phyloP scores from a whole-genome alignment of 2,113 vertebrate genomes.

The Condylura cristata region DNA sequence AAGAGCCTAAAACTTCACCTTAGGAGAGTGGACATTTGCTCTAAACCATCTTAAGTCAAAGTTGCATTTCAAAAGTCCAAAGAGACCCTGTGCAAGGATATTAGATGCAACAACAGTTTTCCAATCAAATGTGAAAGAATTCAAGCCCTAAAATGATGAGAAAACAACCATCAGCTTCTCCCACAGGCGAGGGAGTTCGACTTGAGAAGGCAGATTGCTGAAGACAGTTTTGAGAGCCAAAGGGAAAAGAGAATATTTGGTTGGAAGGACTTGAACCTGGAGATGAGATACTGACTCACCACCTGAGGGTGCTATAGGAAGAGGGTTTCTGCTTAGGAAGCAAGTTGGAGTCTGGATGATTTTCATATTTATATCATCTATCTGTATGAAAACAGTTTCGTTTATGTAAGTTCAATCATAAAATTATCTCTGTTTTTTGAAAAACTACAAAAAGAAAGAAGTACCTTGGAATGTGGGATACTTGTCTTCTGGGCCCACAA shows the following conservation, averaged over 20 bases:
- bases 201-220: not conserved
- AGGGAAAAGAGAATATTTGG: not conserved
- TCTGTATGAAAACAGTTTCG: not conserved
- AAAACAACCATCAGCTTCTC: not conserved
- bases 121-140: not conserved
- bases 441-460: not conserved
- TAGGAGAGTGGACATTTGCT: not conserved
- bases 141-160: not conserved
- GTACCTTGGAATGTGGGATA: not conserved
- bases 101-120: not conserved
- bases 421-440: not conserved
- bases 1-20: not conserved
- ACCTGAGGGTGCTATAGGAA: not conserved
- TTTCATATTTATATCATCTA: not conserved
- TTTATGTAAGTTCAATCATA: not conserved
- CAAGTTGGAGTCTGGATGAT: not conserved
- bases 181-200: not conserved
- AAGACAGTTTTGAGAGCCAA: not conserved
- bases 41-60: not conserved
- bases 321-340: not conserved
- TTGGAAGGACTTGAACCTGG: not conserved
- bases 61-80: not conserved
- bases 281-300: not conserved
- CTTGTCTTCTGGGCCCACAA: not conserved
- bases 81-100: not conserved